Percentiles rank a stretch among this genome's conserved stretches.
These are phyloP conservation scores for Scrobipalpa costella DNA, from an alignment of 2,888 invertebrate species.

Conservation along the genomic window DNA sequence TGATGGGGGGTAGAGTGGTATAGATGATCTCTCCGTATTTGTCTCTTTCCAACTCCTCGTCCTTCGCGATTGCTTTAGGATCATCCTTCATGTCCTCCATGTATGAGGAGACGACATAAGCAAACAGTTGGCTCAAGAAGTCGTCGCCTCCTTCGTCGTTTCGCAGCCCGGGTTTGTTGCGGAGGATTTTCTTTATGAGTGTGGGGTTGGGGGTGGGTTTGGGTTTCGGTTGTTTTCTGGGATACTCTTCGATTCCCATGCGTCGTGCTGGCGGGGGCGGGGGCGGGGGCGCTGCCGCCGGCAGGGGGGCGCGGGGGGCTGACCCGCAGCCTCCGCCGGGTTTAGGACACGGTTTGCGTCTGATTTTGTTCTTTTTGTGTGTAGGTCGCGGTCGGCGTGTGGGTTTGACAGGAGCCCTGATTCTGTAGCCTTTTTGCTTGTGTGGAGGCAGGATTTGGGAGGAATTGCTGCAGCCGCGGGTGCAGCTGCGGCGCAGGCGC, in stretches of 20 bases:
- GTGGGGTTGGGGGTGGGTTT: background rate
- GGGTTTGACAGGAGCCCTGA: background rate
- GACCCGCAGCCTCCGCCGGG: conserved; percentile 15
- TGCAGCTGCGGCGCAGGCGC: conserved; percentile 14
- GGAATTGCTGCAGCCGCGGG: conserved; percentile 1
- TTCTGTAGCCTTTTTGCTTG: conserved; percentile 1
- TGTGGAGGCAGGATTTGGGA: background rate
- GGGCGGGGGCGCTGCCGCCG: background rate
- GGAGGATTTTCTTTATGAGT: background rate
- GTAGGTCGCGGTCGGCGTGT: background rate
- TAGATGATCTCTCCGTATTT: too few species aligned
- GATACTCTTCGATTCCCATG: conserved; percentile 1
- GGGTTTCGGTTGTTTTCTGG: background rate
- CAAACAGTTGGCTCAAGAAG: background rate
- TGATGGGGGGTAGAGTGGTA: background rate
- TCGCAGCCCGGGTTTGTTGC: background rate
- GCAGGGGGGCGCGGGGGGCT: background rate
- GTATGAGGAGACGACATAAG: background rate
- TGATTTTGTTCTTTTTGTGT: conserved; percentile 1
- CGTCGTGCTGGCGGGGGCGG: too few species aligned
- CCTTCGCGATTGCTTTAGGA: too few species aligned
- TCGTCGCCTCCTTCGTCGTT: background rate
- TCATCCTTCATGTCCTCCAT: background rate
- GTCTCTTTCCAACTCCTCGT: too few species aligned
- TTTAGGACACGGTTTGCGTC: conserved; percentile 2